These are phyloP conservation scores for Atta colombica DNA, from an alignment of 1,140 invertebrate genomes.

Conservation along the genomic window DNA sequence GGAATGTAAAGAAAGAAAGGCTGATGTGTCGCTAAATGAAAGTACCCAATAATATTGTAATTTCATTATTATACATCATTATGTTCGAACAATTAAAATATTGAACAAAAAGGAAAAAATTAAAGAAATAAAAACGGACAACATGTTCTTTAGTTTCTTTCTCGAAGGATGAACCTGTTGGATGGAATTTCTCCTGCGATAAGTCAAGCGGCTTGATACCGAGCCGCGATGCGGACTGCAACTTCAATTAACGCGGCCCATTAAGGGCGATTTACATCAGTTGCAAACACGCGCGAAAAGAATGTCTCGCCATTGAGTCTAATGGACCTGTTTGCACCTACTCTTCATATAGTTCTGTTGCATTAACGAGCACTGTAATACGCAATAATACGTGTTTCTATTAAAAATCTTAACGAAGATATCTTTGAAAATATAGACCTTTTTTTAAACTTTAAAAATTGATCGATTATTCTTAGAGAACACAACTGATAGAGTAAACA, in stretches of 20 bases:
- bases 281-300: slow-evolving; percentile 70
- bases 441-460: background rate
- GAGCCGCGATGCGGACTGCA: slow-evolving; percentile 60
- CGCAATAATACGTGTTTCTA: background rate
- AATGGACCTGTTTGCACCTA: slow-evolving; percentile 78
- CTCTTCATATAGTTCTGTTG: slow-evolving; percentile 63
- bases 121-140: background rate
- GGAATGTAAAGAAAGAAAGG: no score
- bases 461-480: background rate
- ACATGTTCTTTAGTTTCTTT: slow-evolving; percentile 46
- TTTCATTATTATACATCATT: background rate
- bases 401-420: background rate
- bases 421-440: background rate
- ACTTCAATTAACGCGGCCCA: slow-evolving; percentile 76
- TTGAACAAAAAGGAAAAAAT: background rate
- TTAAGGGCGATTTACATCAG: slow-evolving; percentile 77
- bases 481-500: background rate
- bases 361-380: slow-evolving; percentile 63
- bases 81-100: background rate
- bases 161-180: slow-evolving; percentile 49
- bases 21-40: no score
- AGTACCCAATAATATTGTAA: background rate
- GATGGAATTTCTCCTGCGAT: slow-evolving; percentile 71
- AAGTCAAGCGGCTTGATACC: slow-evolving; percentile 59
- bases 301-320: slow-evolving; percentile 73